phyloP scores from a whole-genome alignment of 2,888 invertebrate species.

The Plagodis dolabraria region DNA sequence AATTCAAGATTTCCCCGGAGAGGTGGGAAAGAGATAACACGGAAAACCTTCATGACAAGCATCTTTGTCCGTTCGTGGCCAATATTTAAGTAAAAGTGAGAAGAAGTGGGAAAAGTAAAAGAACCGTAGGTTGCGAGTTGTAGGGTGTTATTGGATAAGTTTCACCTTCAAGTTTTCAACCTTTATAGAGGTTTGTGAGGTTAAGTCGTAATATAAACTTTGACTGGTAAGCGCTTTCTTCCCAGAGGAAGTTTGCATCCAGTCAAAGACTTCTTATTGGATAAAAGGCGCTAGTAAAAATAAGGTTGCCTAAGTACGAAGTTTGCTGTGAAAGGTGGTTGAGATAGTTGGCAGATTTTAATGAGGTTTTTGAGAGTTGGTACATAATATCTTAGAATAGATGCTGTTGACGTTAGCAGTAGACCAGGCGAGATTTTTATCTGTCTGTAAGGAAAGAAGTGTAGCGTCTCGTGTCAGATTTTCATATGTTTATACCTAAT shows the following conservation, averaged over 20 bases:
- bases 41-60: conserved; percentile 29
- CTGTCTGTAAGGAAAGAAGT: no score
- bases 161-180: conserved; percentile 49
- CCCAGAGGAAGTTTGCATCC: conserved; percentile 45
- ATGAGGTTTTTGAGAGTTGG: conserved; percentile 4
- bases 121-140: conserved; percentile 46
- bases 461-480: no score
- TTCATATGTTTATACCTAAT: no score
- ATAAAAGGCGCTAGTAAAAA: conserved; percentile 33
- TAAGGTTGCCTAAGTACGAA: conserved; percentile 18
- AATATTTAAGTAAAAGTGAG: conserved; percentile 46
- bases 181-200: conserved; percentile 61
- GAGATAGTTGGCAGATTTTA: conserved; percentile 2
- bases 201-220: conserved; percentile 77
- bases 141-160: conserved; percentile 77
- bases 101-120: conserved; percentile 30
- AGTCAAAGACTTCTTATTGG: conserved; percentile 37
- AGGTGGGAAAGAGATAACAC: conserved; percentile 25
- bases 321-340: conserved; percentile 16
- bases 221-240: conserved; percentile 55
- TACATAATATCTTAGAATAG: no score
- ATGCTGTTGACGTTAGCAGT: no score
- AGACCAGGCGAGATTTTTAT: no score
- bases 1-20: conserved; percentile 27
- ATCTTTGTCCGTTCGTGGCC: conserved; percentile 34